These are phyloP conservation scores for Gymnocheta viridis DNA, from an alignment of 2,888 invertebrate species.

Conservation along the genomic window DNA sequence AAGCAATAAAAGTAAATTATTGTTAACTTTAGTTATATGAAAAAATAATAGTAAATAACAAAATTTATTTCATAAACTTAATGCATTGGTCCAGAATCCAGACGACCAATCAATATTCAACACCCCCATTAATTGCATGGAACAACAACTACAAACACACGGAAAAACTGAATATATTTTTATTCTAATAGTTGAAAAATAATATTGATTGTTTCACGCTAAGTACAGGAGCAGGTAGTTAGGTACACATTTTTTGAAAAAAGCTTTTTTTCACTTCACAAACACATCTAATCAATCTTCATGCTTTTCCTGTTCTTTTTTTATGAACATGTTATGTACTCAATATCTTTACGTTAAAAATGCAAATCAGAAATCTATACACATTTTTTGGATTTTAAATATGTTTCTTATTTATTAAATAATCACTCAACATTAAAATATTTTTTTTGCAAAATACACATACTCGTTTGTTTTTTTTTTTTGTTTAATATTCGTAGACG, in stretches of 20 bases:
- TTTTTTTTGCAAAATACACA: constrained; percentile 41
- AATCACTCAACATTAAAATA: constrained; percentile 30
- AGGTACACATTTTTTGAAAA: constrained; percentile 64
- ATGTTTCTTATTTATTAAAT: constrained; percentile 25
- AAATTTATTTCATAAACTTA: neutral
- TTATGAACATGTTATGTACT: constrained; percentile 28
- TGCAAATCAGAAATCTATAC: neutral
- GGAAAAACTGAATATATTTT: constrained; percentile 39
- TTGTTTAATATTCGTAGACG: constrained; percentile 61
- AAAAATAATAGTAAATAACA: neutral
- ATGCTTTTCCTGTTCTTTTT: constrained; percentile 11
- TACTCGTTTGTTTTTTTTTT: constrained; percentile 46
- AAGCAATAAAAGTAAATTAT: constrained; percentile 18
- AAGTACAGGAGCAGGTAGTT: constrained; percentile 62
- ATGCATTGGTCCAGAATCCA: neutral
- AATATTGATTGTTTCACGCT: constrained; percentile 66
- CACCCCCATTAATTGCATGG: constrained; percentile 22
- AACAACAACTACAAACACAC: constrained; percentile 12
- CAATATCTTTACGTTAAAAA: neutral
- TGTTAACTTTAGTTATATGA: neutral
- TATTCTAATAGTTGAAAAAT: constrained; percentile 40
- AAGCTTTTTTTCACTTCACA: constrained; percentile 37
- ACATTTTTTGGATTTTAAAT: neutral
- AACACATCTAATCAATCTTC: constrained; percentile 49
- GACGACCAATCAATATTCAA: neutral